Evolutionary conservation across 2,888 invertebrate species (phyloP).

Genomic region (Lycocerus yunnanus): DNA sequence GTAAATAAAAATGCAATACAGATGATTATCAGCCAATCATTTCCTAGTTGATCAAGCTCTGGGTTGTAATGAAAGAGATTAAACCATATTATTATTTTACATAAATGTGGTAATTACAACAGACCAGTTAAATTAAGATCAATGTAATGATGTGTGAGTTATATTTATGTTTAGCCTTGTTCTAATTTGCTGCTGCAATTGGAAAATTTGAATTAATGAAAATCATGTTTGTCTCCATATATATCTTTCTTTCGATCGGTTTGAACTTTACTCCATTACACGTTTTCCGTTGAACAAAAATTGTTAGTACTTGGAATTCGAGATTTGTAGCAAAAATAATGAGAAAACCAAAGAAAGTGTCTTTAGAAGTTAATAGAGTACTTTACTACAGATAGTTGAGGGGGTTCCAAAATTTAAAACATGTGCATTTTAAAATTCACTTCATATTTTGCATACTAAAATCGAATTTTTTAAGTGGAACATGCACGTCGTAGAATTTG

Average conservation of each 20-base stretch:
- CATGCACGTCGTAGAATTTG: neutral
- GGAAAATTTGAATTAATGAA: neutral
- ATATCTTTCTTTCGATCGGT: neutral
- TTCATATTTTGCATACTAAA: neutral
- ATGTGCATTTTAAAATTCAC: neutral
- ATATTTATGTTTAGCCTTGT: slow-evolving; percentile 1
- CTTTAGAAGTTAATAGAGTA: no score
- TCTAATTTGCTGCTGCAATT: neutral
- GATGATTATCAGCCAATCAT: neutral
- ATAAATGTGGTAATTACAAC: neutral
- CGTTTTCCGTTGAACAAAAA: neutral
- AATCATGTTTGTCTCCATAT: neutral
- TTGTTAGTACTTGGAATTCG: neutral
- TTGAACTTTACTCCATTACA: neutral
- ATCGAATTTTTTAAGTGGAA: neutral
- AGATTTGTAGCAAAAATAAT: neutral
- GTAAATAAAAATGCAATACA: neutral
- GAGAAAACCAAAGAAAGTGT: neutral
- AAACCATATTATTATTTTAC: neutral
- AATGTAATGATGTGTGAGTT: neutral
- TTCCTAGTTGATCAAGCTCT: neutral
- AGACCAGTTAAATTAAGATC: neutral
- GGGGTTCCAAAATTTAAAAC: no score
- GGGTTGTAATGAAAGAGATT: neutral
- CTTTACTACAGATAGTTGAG: no score